Conservation (phyloP, 2,888 invertebrate species). For the Phortica magna region DNA sequence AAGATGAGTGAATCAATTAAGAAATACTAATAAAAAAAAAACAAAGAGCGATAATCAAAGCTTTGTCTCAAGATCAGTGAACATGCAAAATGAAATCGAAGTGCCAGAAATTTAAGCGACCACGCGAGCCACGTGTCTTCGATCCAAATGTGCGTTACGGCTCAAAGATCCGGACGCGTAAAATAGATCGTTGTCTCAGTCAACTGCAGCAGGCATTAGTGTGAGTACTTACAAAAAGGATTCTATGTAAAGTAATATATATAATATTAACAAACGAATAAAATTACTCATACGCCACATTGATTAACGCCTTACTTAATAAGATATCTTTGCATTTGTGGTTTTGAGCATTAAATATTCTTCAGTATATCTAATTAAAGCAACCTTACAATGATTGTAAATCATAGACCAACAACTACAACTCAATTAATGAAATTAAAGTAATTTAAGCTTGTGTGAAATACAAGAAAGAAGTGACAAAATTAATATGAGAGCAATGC, state of each 20-base stretch:
- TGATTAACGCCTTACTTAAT: neutral
- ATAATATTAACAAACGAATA: neutral
- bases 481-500: no score
- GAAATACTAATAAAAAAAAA: constrained; percentile 1
- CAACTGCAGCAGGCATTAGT: constrained; percentile 67
- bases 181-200: constrained; percentile 71
- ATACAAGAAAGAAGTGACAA: no score
- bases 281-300: constrained; percentile 5
- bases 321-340: no score
- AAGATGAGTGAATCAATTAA: neutral
- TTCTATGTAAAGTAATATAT: neutral
- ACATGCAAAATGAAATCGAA: constrained; percentile 18
- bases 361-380: no score
- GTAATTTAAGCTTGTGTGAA: no score
- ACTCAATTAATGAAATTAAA: no score
- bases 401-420: no score
- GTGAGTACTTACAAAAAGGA: constrained; percentile 39
- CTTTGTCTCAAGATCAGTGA: neutral
- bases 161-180: constrained; percentile 71
- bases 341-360: no score
- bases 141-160: constrained; percentile 62
- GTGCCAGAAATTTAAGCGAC: constrained; percentile 14
- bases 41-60: neutral
- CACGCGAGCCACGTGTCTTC: constrained; percentile 47
- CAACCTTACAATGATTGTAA: no score